Evolutionary conservation across 30 jellyfish, hydroid and myxozoan species (phyloP).

Genomic region (Turritopsis dohrnii): DNA sequence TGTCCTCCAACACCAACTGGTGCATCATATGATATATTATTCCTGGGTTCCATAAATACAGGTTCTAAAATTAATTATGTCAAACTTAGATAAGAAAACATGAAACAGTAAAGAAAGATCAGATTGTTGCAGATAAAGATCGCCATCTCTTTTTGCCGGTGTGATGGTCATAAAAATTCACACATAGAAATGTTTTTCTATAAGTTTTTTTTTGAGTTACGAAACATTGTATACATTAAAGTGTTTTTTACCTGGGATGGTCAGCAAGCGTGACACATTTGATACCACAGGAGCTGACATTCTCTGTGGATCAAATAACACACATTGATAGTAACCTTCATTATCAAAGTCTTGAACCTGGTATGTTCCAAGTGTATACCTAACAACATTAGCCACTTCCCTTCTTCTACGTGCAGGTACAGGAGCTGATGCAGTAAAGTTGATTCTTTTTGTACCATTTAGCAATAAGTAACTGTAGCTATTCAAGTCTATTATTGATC

Average conservation of each 20-base stretch:
- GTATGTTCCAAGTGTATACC: not conserved
- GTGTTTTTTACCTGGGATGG: not conserved
- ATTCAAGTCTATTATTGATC: not conserved
- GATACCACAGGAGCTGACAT: not conserved
- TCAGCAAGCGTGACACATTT: not conserved
- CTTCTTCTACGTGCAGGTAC: not conserved
- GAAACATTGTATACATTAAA: too few relatives aligned
- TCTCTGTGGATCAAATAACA: not conserved
- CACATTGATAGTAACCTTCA: not conserved
- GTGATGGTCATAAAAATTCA: too few relatives aligned
- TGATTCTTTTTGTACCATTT: not conserved
- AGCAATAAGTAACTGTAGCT: not conserved
- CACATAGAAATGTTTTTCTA: too few relatives aligned
- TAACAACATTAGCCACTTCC: not conserved
- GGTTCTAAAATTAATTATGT: not conserved
- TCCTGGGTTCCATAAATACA: not conserved
- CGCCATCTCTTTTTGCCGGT: too few relatives aligned
- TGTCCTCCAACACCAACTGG: not conserved
- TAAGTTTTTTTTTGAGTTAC: too few relatives aligned
- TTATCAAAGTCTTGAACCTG: not conserved
- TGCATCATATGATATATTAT: not conserved
- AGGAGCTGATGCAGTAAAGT: not conserved
- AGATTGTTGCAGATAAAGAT: too few relatives aligned
- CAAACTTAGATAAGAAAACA: not conserved
- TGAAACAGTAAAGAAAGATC: too few relatives aligned